Conservation (phyloP, 2,888 invertebrate genomes). For the Sminthurinus aureus region DNA sequence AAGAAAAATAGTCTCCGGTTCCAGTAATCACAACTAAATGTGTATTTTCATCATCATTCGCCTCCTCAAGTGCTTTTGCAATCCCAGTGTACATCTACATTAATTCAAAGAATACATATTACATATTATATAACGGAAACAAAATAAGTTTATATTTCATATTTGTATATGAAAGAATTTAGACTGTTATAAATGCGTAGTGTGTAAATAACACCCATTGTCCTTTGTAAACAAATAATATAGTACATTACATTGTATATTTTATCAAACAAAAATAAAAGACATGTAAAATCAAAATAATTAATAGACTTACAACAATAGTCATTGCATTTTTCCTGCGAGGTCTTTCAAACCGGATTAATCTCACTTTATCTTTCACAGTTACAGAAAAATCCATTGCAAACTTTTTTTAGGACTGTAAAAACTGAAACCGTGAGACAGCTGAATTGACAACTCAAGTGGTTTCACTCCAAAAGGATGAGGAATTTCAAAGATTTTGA, state of each 20-base stretch:
- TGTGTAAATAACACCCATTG: not conserved
- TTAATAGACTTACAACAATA: constrained; percentile 16
- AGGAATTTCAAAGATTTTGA: too few species aligned
- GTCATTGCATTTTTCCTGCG: constrained; percentile 32
- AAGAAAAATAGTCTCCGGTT: constrained; percentile 43
- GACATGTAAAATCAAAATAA: too few species aligned
- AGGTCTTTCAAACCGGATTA: constrained; percentile 23
- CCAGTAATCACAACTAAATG: constrained; percentile 42
- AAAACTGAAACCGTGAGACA: too few species aligned
- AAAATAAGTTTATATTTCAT: too few species aligned
- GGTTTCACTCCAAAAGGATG: too few species aligned
- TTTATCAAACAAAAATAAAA: not conserved
- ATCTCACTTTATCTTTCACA: constrained; percentile 24
- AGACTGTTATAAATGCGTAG: too few species aligned
- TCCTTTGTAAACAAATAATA: not conserved
- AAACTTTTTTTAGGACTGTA: not conserved
- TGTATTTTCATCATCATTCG: constrained; percentile 39
- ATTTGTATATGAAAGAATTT: too few species aligned
- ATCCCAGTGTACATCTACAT: constrained; percentile 42
- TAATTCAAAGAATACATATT: not conserved
- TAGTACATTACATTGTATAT: not conserved
- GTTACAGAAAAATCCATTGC: constrained; percentile 20
- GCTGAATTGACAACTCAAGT: too few species aligned
- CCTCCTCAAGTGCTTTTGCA: constrained; percentile 24
- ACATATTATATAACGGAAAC: too few species aligned